Conservation (phyloP, 2,113 vertebrate genomes). For the Tretioscincus oriximinensis region DNA sequence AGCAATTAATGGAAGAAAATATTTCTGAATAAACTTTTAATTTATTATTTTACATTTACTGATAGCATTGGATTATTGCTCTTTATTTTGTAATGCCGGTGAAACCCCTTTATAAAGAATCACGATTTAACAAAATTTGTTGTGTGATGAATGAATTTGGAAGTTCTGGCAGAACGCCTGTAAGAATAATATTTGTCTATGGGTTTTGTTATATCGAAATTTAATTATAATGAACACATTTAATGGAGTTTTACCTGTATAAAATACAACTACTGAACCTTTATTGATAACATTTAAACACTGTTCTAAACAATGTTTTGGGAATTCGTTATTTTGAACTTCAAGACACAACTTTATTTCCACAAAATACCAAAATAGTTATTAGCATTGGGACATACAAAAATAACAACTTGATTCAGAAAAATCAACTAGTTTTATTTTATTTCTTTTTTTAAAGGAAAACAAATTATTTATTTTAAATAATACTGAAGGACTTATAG, state of each 20-base stretch:
- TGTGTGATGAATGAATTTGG: no score
- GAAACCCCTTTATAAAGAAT: no score
- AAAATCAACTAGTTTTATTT: neutral
- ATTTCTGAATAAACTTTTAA: neutral
- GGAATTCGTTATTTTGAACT: neutral
- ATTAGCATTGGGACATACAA: neutral
- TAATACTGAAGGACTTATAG: neutral
- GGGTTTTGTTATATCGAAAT: no score
- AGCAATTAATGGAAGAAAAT: neutral
- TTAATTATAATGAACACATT: no score
- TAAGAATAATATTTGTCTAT: no score
- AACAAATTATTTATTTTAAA: neutral
- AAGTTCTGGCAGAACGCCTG: no score
- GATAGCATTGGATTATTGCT: neutral
- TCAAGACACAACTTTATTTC: neutral
- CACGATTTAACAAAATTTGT: no score
- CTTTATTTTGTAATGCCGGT: conserved; percentile 1
- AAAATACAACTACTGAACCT: neutral
- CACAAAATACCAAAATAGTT: neutral
- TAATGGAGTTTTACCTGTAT: no score
- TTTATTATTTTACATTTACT: neutral
- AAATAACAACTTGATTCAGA: neutral
- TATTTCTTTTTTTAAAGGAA: neutral
- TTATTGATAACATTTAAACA: neutral
- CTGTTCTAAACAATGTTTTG: neutral